Percentiles rank a stretch among this genome's conserved stretches.
phyloP scores from a whole-genome alignment of 2,888 invertebrate genomes.

The Heliothis peltigera region DNA sequence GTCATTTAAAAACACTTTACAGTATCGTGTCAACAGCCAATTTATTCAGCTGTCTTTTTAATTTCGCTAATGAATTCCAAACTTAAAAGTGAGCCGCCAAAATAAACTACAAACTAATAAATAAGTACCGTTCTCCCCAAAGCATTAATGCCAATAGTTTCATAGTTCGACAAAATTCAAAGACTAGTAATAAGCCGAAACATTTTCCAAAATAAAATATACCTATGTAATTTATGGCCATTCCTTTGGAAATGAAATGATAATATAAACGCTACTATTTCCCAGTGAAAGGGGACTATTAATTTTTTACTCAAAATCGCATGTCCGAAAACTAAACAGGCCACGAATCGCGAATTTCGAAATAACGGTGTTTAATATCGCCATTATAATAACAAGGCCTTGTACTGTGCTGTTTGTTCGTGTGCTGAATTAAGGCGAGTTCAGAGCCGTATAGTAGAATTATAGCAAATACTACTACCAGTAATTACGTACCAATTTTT shows the following conservation, averaged over 20 bases:
- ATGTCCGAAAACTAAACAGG: conserved; percentile 72
- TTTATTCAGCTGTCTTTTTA: neutral
- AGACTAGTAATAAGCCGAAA: conserved; percentile 11
- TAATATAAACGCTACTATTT: conserved; percentile 60
- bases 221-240: conserved; percentile 55
- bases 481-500: neutral
- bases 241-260: conserved; percentile 53
- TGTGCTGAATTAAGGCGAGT: conserved; percentile 58
- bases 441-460: conserved; percentile 33
- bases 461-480: neutral
- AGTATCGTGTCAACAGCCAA: neutral
- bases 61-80: neutral
- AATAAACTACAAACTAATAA: neutral
- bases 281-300: conserved; percentile 56
- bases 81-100: neutral
- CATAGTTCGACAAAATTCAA: conserved; percentile 23
- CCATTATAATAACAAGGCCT: conserved; percentile 74
- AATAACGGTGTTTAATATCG: conserved; percentile 78
- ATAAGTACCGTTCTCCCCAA: conserved; percentile 4
- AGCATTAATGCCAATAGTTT: neutral
- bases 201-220: conserved; percentile 34
- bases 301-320: conserved; percentile 75
- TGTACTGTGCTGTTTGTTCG: conserved; percentile 53
- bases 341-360: conserved; percentile 75
- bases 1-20: neutral